Conservation (phyloP, 2,888 invertebrate genomes). For the Drosophila kambysellisi region DNA sequence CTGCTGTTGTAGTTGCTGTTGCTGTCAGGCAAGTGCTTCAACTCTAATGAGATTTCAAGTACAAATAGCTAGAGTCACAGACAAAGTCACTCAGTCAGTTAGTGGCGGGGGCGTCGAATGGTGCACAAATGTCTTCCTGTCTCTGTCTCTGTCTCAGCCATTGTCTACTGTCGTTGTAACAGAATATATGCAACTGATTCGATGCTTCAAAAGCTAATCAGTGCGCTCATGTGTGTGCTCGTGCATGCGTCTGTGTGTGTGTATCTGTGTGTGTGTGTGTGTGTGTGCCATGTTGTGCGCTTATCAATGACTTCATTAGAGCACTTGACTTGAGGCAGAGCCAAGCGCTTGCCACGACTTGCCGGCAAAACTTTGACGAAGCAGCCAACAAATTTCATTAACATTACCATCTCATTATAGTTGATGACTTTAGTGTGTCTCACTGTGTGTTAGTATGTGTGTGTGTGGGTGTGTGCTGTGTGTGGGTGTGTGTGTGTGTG, state of each 20-base stretch:
- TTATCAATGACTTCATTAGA: slow-evolving; percentile 81
- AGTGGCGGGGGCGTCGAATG: not conserved
- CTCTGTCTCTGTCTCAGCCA: slow-evolving; percentile 25
- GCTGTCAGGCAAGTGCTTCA: slow-evolving; percentile 69
- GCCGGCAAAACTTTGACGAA: slow-evolving; percentile 56
- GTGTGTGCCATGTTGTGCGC: slow-evolving; percentile 46
- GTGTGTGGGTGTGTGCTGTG: not conserved
- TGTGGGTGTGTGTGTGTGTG: not conserved
- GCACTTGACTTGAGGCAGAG: slow-evolving; percentile 53
- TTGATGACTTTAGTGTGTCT: slow-evolving; percentile 59
- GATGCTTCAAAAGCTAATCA: slow-evolving; percentile 62
- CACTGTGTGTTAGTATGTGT: slow-evolving; percentile 13
- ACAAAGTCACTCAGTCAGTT: slow-evolving; percentile 46
- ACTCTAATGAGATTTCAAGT: slow-evolving; percentile 80
- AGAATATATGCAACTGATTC: slow-evolving; percentile 69
- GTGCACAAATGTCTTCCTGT: not conserved
- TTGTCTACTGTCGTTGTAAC: slow-evolving; percentile 57
- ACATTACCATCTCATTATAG: slow-evolving; percentile 78
- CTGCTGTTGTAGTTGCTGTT: slow-evolving; percentile 15
- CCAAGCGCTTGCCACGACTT: slow-evolving; percentile 21
- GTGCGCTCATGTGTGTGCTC: slow-evolving; percentile 20
- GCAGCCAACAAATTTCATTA: slow-evolving; percentile 76
- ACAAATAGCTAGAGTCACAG: slow-evolving; percentile 62
- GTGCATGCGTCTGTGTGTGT: not conserved
- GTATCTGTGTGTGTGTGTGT: slow-evolving; percentile 20